These are phyloP conservation scores for Phaethornis superciliosus DNA, from an alignment of 2,113 vertebrate species.

Conservation along the genomic window DNA sequence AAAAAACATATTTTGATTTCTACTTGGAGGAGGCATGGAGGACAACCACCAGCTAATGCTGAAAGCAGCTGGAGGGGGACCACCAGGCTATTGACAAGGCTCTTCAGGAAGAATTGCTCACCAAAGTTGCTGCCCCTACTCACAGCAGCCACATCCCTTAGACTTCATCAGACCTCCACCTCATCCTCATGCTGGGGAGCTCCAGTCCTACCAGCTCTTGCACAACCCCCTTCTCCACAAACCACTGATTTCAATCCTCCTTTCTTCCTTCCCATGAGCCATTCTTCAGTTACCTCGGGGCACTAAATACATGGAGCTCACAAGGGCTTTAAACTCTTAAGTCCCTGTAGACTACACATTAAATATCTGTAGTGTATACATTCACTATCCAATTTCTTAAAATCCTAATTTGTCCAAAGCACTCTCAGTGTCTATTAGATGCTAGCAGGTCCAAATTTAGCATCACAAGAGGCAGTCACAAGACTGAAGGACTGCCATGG, in stretches of 20 bases:
- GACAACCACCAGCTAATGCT: neutral
- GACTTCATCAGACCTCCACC: neutral
- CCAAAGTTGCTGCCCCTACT: neutral
- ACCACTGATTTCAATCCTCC: neutral
- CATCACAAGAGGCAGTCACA: no score
- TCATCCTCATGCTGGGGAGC: neutral
- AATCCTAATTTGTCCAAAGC: no score
- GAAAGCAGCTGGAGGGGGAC: neutral
- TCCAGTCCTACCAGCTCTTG: neutral
- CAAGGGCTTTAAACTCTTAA: neutral
- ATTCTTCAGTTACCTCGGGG: rapidly evolving
- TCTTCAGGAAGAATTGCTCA: neutral
- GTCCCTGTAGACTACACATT: neutral
- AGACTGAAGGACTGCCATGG: no score
- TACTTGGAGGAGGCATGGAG: neutral
- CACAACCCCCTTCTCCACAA: neutral
- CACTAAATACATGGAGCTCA: rapidly evolving
- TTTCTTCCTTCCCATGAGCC: neutral
- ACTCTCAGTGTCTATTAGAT: no score
- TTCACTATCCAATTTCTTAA: no score
- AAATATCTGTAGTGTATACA: neutral
- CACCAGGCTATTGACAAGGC: neutral
- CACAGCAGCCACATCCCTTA: neutral
- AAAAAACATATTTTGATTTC: slow-evolving; percentile 7
- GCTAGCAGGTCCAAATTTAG: neutral